Evolutionary conservation across 2,113 vertebrate genomes (phyloP).

Genomic region (Petrocephalus microphthalmus): DNA sequence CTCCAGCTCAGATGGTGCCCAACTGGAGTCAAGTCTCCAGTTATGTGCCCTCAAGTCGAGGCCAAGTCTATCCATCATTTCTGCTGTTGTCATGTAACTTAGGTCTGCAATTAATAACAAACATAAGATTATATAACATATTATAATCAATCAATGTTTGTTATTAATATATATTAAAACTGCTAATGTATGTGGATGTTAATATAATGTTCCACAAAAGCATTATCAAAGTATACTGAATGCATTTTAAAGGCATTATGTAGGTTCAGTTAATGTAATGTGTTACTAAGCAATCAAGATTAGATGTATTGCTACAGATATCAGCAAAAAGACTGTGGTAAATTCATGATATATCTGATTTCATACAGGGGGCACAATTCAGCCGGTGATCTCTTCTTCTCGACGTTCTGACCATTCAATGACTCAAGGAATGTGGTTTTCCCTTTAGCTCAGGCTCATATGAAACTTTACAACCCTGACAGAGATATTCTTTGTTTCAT

Average conservation of each 20-base stretch:
- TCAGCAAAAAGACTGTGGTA: background rate
- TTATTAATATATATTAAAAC: background rate
- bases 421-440: background rate
- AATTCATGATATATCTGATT: too few species aligned
- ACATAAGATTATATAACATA: background rate
- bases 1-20: background rate
- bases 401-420: background rate
- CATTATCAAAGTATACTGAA: too few species aligned
- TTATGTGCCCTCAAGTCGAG: too few species aligned
- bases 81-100: too few species aligned
- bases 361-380: too few species aligned
- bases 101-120: too few species aligned
- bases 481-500: background rate
- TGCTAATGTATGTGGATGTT: background rate
- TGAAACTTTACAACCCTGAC: background rate
- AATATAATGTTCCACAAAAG: too few species aligned
- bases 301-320: background rate
- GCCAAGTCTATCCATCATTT: too few species aligned
- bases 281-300: background rate
- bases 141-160: background rate
- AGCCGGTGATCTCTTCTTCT: background rate
- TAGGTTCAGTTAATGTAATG: too few species aligned
- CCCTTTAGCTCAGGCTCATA: background rate
- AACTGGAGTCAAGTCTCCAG: background rate
- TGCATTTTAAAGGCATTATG: background rate